Conservation (phyloP, 2,888 invertebrate species). For the Eupithecia insigniata region DNA sequence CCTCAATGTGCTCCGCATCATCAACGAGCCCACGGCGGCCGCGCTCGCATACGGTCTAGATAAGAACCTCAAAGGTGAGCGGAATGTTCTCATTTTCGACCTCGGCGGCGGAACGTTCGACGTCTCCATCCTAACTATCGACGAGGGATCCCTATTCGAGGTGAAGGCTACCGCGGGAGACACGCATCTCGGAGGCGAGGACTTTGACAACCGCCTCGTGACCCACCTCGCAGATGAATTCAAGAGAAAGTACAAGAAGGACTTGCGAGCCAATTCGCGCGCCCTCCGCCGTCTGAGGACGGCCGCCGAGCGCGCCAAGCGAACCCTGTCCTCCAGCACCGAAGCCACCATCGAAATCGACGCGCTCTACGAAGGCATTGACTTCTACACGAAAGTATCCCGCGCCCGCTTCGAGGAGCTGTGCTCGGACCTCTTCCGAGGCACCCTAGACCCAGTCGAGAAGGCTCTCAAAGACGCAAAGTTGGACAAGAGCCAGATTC, state of each 20-base stretch:
- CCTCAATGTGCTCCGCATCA: conserved; percentile 82
- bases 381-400: conserved; percentile 85
- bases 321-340: conserved; percentile 79
- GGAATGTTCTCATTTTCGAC: conserved; percentile 87
- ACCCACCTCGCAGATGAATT: conserved; percentile 86
- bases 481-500: conserved; percentile 83
- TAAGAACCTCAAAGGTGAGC: conserved; percentile 87
- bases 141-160: conserved; percentile 90
- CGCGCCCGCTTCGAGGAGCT: conserved; percentile 89
- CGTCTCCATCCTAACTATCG: conserved; percentile 93
- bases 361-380: conserved; percentile 86
- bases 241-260: conserved; percentile 85
- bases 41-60: conserved; percentile 91
- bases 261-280: conserved; percentile 73
- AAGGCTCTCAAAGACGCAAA: conserved; percentile 84
- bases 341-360: conserved; percentile 88
- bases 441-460: conserved; percentile 86
- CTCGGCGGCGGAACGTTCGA: conserved; percentile 92
- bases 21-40: conserved; percentile 93
- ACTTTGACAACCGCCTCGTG: conserved; percentile 86
- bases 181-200: conserved; percentile 88
- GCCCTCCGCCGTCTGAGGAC: conserved; percentile 88
- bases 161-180: conserved; percentile 90
- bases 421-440: conserved; percentile 84
- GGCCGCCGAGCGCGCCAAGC: conserved; percentile 85